Evolutionary conservation across 92 coral and sea anemone genomes (phyloP).

Genomic region (Palythoa grandis): DNA sequence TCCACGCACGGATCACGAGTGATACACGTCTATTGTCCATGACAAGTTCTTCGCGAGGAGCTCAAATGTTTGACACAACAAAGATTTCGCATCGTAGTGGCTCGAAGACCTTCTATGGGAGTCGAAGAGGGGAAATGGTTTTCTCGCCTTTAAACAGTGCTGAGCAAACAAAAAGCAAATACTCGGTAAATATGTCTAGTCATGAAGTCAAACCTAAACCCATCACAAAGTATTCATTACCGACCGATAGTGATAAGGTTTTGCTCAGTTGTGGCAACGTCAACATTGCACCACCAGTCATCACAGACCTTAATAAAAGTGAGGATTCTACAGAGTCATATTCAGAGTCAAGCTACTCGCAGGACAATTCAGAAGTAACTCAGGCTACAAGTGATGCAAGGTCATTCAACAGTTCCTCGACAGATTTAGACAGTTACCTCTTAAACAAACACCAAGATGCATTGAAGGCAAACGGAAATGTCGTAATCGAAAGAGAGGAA

Average conservation of each 20-base stretch:
- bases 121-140: conserved; percentile 22
- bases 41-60: conserved; percentile 8
- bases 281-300: neutral
- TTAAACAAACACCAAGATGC: conserved; percentile 61
- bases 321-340: conserved; percentile 55
- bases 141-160: conserved; percentile 42
- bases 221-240: conserved; percentile 9
- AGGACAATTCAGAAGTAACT: conserved; percentile 56
- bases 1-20: neutral
- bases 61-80: conserved; percentile 1
- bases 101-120: conserved; percentile 9
- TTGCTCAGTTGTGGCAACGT: neutral
- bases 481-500: conserved; percentile 71
- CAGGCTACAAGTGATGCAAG: conserved; percentile 54
- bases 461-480: conserved; percentile 41
- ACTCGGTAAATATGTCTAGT: conserved; percentile 33
- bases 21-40: neutral
- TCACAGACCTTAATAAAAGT: neutral
- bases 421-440: conserved; percentile 74
- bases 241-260: neutral
- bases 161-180: conserved; percentile 41
- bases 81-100: conserved; percentile 7
- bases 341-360: conserved; percentile 82
- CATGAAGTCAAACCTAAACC: conserved; percentile 17
- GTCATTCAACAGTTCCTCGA: conserved; percentile 78